phyloP scores from a whole-genome alignment of 92 coral and sea anemone species.

The Heteractis magnifica region DNA sequence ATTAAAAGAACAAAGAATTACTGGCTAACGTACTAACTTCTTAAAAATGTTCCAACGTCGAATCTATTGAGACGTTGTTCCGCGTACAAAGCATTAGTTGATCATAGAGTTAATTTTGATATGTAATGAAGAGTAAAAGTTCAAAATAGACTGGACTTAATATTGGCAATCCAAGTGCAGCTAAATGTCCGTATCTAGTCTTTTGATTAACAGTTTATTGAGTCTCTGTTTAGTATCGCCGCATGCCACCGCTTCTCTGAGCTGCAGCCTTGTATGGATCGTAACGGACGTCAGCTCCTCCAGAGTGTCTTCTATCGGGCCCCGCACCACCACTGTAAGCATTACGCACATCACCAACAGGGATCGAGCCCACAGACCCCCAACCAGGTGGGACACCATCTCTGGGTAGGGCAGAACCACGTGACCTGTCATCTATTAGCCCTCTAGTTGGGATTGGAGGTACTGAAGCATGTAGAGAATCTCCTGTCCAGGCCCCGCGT shows the following conservation, averaged over 20 bases:
- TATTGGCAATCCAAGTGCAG: not conserved
- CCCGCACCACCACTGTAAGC: conserved; percentile 57
- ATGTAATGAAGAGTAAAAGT: not conserved
- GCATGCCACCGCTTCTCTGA: conserved; percentile 59
- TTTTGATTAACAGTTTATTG: not conserved
- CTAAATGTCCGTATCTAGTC: not conserved
- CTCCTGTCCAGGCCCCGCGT: conserved; percentile 84
- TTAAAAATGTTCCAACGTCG: not conserved
- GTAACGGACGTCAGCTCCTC: conserved; percentile 70
- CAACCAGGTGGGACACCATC: conserved; percentile 64
- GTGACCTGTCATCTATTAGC: conserved; percentile 68
- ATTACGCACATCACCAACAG: conserved; percentile 45
- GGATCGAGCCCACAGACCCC: conserved; percentile 57
- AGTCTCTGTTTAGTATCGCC: conserved; percentile 59
- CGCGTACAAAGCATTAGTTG: not conserved
- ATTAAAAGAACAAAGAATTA: not conserved
- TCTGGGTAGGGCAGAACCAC: conserved; percentile 64
- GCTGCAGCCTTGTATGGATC: conserved; percentile 89
- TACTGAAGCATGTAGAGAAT: conserved; percentile 51
- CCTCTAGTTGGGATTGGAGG: conserved; percentile 61
- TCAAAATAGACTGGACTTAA: not conserved
- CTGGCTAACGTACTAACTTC: not conserved
- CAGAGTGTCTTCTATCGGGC: conserved; percentile 77
- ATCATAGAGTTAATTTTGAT: not conserved
- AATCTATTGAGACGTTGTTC: not conserved